phyloP scores from a whole-genome alignment of 2,797 vertebrate genomes.

The Trichosurus vulpecula region DNA sequence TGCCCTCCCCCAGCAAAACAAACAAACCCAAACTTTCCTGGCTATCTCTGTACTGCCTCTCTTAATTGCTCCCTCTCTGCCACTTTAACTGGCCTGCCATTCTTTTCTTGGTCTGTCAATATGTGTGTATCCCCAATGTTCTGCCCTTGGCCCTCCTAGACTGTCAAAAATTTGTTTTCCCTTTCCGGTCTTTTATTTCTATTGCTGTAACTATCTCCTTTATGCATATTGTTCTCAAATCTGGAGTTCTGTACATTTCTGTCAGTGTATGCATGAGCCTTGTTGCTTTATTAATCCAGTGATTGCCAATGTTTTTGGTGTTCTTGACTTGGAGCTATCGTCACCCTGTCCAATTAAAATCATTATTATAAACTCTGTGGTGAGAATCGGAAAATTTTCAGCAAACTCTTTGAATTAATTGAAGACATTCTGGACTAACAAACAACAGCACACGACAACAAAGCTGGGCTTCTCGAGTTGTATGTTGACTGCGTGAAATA shows the following conservation, averaged over 20 bases:
- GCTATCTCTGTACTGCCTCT: neutral
- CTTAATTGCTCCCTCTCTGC: neutral
- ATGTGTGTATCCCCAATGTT: neutral
- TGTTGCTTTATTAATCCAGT: neutral
- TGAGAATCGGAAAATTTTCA: neutral
- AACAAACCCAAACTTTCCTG: too few relatives aligned
- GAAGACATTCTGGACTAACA: neutral
- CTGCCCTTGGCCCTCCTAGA: neutral
- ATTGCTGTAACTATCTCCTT: neutral
- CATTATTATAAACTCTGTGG: neutral
- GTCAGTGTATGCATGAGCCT: neutral
- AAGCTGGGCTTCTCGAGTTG: accelerated
- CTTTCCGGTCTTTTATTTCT: neutral
- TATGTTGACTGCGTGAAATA: neutral
- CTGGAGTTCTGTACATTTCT: neutral
- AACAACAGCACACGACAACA: neutral
- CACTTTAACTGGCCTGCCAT: neutral
- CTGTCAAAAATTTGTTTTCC: neutral
- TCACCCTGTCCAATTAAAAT: neutral
- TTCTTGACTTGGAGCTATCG: neutral
- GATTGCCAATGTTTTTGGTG: neutral
- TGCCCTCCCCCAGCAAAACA: too few relatives aligned
- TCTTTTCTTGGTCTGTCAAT: neutral
- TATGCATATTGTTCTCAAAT: neutral
- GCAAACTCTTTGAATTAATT: neutral